These are phyloP conservation scores for Stenopsyche tienmushanensis DNA, from an alignment of 1,140 invertebrate genomes.

Conservation along the genomic window DNA sequence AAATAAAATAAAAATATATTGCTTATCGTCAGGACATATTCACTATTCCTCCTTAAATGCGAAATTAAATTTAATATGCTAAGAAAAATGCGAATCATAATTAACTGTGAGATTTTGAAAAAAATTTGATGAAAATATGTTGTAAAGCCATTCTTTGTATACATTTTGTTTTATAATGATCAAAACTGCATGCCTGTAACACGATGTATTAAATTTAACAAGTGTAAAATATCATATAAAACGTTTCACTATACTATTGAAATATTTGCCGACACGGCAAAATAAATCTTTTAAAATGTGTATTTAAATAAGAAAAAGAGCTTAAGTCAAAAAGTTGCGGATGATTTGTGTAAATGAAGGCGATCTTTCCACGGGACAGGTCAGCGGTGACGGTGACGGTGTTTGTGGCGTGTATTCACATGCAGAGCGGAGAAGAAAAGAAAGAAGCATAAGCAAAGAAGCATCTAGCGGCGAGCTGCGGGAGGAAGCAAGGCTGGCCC, in stretches of 20 bases:
- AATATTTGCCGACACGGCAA: not conserved
- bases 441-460: slow-evolving; percentile 39
- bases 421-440: slow-evolving; percentile 38
- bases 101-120: slow-evolving; percentile 38
- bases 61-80: slow-evolving; percentile 39
- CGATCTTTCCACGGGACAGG: slow-evolving; percentile 49
- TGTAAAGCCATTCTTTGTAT: slow-evolving; percentile 38
- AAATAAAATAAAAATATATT: too few species aligned
- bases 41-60: slow-evolving; percentile 37
- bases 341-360: slow-evolving; percentile 23
- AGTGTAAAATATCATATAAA: slow-evolving; percentile 17
- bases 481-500: slow-evolving; percentile 47
- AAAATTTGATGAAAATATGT: slow-evolving; percentile 38
- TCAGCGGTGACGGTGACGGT: slow-evolving; percentile 44
- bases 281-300: too few species aligned
- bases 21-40: too few species aligned
- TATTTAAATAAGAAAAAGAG: slow-evolving; percentile 22
- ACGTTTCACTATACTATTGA: not conserved
- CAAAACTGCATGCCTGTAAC: slow-evolving; percentile 38
- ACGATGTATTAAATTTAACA: slow-evolving; percentile 11
- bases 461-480: slow-evolving; percentile 43
- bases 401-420: slow-evolving; percentile 40
- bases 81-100: slow-evolving; percentile 42
- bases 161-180: slow-evolving; percentile 32
- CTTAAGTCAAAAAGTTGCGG: slow-evolving; percentile 22